These are phyloP conservation scores for Leptinotarsa undecemlineata DNA, from an alignment of 1,140 invertebrate genomes.

Conservation along the genomic window DNA sequence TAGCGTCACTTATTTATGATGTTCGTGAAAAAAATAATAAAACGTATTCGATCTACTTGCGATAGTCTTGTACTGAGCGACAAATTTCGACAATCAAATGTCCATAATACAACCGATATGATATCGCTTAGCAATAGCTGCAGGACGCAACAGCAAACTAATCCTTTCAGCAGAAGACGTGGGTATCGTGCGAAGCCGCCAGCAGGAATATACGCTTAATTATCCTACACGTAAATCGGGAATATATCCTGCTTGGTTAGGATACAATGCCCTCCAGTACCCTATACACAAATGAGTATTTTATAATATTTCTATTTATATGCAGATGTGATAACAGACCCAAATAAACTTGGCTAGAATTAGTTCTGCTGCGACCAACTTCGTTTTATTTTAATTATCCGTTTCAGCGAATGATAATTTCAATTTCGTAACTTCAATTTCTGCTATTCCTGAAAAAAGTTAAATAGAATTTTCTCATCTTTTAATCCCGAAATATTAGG, in stretches of 20 bases:
- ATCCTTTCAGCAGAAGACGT: neutral
- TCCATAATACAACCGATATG: too few species aligned
- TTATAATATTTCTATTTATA: conserved; percentile 43
- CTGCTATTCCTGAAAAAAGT: neutral
- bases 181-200: neutral
- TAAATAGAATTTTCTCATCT: too few species aligned
- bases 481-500: too few species aligned
- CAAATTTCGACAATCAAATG: too few species aligned
- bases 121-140: too few species aligned
- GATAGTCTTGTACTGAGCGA: too few species aligned
- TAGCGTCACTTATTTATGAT: too few species aligned
- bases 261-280: conserved; percentile 24
- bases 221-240: neutral
- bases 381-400: conserved; percentile 13
- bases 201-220: conserved; percentile 8
- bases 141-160: neutral
- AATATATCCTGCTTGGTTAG: conserved; percentile 19
- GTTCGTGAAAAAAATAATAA: too few species aligned
- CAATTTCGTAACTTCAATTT: neutral
- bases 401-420: conserved; percentile 11
- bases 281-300: conserved; percentile 19
- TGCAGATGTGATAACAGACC: conserved; percentile 35
- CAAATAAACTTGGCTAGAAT: conserved; percentile 20
- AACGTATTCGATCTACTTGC: too few species aligned
- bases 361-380: conserved; percentile 9